Base-by-base conservation (phyloP, 2,888 invertebrate genomes). In the Napeogenes sylphis region DNA sequence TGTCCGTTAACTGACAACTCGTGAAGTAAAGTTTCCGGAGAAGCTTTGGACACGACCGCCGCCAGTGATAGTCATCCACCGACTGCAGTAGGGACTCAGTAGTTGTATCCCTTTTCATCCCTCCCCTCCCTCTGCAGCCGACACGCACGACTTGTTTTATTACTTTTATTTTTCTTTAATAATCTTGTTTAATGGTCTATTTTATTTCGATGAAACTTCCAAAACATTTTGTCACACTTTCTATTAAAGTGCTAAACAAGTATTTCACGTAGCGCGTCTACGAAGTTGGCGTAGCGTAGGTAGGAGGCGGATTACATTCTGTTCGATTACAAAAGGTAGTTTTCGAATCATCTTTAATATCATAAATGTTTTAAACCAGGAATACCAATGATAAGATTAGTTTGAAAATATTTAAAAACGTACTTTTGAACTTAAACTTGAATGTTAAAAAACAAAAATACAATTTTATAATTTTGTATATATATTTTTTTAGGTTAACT, bases 141-240 rank as follows among this genome's bases (percentile, higher is more conserved):
- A 69, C 69, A 74, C 72, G 72, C 74, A 85, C 83, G 82, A 82
- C 83, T 86, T 83, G 78, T 85, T 87, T 86, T 84, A 87, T 85
- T 85, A 82, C 83, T 85, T 85, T 85, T 86, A 85, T 87, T 84
- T 87, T 87, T 86, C 84, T 86, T 87, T 84, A 87, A 87, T 87
- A 85, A 85, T 85, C 82, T 81, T 83, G 81, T 84, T 81, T 83
- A 84, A 85, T 85, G 82, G 83, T 83, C 80, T 84, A 85, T 85
- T 84, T 83, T 80, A 77, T 82, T 76, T 81, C 78, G 75, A 80
- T 79, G 81, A 78, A 83, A 84, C 79, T 85, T 84, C 76, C 77
- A 73, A 79, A 84, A 81, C 71, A 78, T 78, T 76, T 75, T 73
- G 51, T 59, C 42, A 10, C 42, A 59, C n/a, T n/a, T 38, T 59